Evolutionary conservation across 2,888 invertebrate genomes (phyloP).

Genomic region (Argynnis bischoffii): DNA sequence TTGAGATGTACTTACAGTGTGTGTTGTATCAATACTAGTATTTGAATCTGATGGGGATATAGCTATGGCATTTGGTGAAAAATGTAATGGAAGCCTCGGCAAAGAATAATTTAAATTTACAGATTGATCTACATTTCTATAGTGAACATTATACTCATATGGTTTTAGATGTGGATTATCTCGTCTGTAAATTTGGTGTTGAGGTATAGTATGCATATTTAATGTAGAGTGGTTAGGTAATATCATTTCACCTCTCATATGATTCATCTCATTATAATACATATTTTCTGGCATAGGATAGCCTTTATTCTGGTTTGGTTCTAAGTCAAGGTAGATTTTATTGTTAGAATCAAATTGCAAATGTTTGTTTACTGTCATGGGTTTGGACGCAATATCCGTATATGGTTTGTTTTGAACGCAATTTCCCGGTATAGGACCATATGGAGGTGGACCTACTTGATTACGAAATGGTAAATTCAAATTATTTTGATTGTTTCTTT

Average conservation of each 20-base stretch:
- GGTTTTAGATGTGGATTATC: slow-evolving; percentile 58
- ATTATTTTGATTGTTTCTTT: slow-evolving; percentile 60
- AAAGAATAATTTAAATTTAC: slow-evolving; percentile 57
- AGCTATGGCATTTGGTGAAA: slow-evolving; percentile 69
- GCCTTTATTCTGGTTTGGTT: slow-evolving; percentile 58
- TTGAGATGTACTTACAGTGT: slow-evolving; percentile 59
- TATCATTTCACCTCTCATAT: slow-evolving; percentile 60
- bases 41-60: slow-evolving; percentile 76
- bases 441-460: slow-evolving; percentile 64
- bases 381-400: slow-evolving; percentile 59
- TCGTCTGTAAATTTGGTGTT: slow-evolving; percentile 66
- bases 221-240: slow-evolving; percentile 61
- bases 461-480: slow-evolving; percentile 61
- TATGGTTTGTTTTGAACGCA: slow-evolving; percentile 65
- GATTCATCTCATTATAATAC: slow-evolving; percentile 63
- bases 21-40: slow-evolving; percentile 67
- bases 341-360: slow-evolving; percentile 60
- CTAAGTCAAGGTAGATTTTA: slow-evolving; percentile 69
- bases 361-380: slow-evolving; percentile 56
- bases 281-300: slow-evolving; percentile 60
- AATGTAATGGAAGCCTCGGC: slow-evolving; percentile 63
- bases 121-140: slow-evolving; percentile 61
- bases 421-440: slow-evolving; percentile 61
- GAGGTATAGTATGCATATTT: slow-evolving; percentile 58
- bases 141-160: slow-evolving; percentile 64